Evolutionary conservation across 2,888 invertebrate genomes (phyloP).

Genomic region (Hypolimnas misippus): DNA sequence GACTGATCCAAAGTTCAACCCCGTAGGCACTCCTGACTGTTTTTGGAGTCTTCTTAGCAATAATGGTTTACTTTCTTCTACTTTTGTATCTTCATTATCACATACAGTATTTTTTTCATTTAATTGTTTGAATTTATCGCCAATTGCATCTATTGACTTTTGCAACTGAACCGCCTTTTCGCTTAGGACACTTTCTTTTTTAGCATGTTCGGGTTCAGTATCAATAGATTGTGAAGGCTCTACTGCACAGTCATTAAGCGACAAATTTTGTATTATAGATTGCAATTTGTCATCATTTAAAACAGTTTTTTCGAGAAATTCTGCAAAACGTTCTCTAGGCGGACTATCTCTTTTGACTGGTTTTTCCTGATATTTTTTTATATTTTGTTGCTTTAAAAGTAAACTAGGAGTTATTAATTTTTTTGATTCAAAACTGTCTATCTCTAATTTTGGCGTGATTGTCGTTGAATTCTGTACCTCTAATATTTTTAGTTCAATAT

Average conservation of each 20-base stretch:
- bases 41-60: constrained; percentile 64
- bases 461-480: constrained; percentile 1
- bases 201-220: constrained; percentile 47
- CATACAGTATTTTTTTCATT: constrained; percentile 45
- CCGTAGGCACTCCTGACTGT: constrained; percentile 65
- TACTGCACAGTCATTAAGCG: constrained; percentile 61
- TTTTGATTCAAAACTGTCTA: constrained; percentile 1
- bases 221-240: constrained; percentile 43
- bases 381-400: constrained; percentile 53
- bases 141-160: constrained; percentile 59
- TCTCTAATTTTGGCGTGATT: neutral
- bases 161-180: constrained; percentile 56
- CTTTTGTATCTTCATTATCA: constrained; percentile 17
- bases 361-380: constrained; percentile 48
- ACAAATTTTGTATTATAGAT: constrained; percentile 74
- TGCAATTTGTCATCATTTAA: constrained; percentile 76
- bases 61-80: constrained; percentile 56
- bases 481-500: constrained; percentile 13
- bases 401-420: constrained; percentile 39
- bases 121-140: constrained; percentile 58
- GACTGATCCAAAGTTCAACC: constrained; percentile 74
- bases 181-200: constrained; percentile 49
- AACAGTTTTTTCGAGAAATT: constrained; percentile 77
- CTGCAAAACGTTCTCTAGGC: constrained; percentile 73
- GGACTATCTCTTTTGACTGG: constrained; percentile 67